Percentiles rank a stretch among this genome's conserved stretches.
phyloP scores from a whole-genome alignment of 2,888 invertebrate species.

The Parnassius mnemosyne region DNA sequence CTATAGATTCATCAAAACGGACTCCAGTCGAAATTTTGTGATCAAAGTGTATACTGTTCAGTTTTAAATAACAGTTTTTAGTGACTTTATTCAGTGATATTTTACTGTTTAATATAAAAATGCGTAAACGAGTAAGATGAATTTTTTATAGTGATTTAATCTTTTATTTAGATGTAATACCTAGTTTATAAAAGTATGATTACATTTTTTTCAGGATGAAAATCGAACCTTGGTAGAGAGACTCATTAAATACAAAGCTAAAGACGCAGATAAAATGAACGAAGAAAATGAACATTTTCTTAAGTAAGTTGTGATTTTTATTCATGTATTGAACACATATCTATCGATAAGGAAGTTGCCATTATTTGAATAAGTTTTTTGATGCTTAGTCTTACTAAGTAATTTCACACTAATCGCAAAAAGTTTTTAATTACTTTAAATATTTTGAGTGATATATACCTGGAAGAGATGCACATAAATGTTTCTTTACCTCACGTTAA shows the following conservation, averaged over 20 bases:
- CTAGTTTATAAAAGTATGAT: constrained; percentile 28
- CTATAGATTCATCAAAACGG: constrained; percentile 52
- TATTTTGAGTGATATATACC: too few relatives aligned
- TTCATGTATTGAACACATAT: constrained; percentile 27
- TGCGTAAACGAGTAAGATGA: constrained; percentile 26
- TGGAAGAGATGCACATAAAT: not conserved
- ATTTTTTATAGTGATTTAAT: not conserved
- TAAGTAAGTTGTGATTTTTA: constrained; percentile 82
- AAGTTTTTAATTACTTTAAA: not conserved
- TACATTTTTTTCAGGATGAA: constrained; percentile 88
- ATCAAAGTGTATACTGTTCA: constrained; percentile 34
- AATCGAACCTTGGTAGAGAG: constrained; percentile 91
- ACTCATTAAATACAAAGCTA: constrained; percentile 94
- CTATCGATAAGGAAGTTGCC: constrained; percentile 23
- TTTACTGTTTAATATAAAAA: constrained; percentile 9
- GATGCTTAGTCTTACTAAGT: not conserved
- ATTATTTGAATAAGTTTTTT: constrained; percentile 18
- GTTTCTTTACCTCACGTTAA: not conserved
- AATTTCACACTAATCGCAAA: not conserved
- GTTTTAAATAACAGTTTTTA: too few relatives aligned
- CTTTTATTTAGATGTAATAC: not conserved
- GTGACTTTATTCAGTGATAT: too few relatives aligned
- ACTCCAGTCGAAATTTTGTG: constrained; percentile 53
- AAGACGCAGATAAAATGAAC: constrained; percentile 97
- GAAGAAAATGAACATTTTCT: constrained; percentile 97